Evolutionary conservation across 2,113 vertebrate species (phyloP).

Genomic region (Hemicordylus capensis): DNA sequence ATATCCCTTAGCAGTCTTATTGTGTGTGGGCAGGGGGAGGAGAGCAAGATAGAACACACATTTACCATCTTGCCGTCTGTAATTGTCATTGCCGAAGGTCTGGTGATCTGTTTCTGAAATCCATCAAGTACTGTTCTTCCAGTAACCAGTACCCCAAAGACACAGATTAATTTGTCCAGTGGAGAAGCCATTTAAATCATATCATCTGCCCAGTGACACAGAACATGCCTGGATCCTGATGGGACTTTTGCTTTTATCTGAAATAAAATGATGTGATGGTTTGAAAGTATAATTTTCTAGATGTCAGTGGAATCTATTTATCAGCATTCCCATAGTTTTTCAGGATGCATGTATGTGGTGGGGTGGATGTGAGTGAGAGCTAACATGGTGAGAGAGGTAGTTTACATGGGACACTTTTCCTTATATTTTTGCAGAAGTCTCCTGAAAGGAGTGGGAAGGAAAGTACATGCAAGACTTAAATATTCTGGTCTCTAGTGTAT

Average conservation of each 20-base stretch:
- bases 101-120: conserved; percentile 17
- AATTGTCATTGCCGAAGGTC: not conserved
- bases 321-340: not conserved
- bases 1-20: not conserved
- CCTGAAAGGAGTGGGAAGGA: conserved; percentile 26
- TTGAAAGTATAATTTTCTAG: conserved; percentile 6
- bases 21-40: not conserved
- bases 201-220: not conserved
- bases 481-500: not conserved
- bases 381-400: conserved; percentile 46
- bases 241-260: conserved; percentile 15
- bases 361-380: too few species aligned
- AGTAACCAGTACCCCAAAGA: not conserved
- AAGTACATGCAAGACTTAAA: conserved; percentile 28
- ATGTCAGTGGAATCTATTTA: conserved; percentile 31
- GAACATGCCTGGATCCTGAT: not conserved
- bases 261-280: conserved; percentile 12
- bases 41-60: too few species aligned
- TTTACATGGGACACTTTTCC: conserved; percentile 53
- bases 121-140: conserved; percentile 1
- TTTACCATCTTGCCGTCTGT: not conserved
- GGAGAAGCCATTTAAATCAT: not conserved
- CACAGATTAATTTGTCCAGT: not conserved
- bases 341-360: too few species aligned
- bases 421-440: conserved; percentile 41